Percentiles rank a stretch among this genome's conserved stretches.
These are phyloP conservation scores for Drosophila melanosoma DNA, from an alignment of 2,888 invertebrate species.

Conservation along the genomic window DNA sequence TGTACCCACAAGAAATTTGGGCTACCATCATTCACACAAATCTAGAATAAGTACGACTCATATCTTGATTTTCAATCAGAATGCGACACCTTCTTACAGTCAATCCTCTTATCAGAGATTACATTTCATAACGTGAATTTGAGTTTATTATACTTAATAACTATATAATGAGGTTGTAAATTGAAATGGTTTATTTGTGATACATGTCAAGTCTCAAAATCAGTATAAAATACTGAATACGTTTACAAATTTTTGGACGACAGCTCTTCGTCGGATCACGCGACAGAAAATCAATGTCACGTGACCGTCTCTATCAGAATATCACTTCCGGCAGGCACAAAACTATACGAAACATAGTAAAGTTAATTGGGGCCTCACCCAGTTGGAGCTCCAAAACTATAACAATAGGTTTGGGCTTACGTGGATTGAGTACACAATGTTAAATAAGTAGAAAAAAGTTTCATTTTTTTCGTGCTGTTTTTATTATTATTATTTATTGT, in stretches of 20 bases:
- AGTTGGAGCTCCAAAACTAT: conserved; percentile 12
- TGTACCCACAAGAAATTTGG: conserved; percentile 32
- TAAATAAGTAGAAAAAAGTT: background rate
- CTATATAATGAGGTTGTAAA: background rate
- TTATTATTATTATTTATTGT: background rate
- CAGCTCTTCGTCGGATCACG: background rate
- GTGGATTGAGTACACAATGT: background rate
- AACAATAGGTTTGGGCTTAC: background rate
- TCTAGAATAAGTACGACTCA: conserved; percentile 4
- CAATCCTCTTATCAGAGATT: conserved; percentile 42
- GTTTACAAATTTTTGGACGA: background rate
- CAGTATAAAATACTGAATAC: background rate
- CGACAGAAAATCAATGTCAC: conserved; percentile 13
- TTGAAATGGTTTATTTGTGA: background rate
- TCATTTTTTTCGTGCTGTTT: background rate
- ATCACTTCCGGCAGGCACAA: conserved; percentile 60
- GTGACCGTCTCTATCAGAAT: conserved; percentile 22
- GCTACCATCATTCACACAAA: conserved; percentile 14
- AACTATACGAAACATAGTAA: conserved; percentile 31
- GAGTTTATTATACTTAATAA: background rate
- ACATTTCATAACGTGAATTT: conserved; percentile 1
- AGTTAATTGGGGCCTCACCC: conserved; percentile 36
- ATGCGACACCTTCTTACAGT: conserved; percentile 33
- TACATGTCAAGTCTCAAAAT: background rate
- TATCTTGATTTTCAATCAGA: conserved; percentile 56